Conservation (phyloP, 2,888 invertebrate genomes). For the Xestoiulus laeticollis region DNA sequence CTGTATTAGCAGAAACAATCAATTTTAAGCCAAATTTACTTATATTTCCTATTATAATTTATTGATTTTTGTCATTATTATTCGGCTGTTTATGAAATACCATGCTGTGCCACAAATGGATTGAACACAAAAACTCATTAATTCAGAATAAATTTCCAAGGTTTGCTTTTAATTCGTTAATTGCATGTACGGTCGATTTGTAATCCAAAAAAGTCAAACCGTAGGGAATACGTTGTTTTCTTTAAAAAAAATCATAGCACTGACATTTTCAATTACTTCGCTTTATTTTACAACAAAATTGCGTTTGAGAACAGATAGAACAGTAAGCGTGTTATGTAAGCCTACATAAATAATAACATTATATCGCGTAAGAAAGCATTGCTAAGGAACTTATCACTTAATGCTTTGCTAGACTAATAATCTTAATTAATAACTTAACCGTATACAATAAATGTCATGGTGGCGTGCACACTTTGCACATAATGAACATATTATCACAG, state of each 20-base stretch:
- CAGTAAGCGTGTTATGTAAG: background rate
- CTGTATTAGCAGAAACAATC: too few species aligned
- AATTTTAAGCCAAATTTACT: too few species aligned
- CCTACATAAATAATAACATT: background rate
- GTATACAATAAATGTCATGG: background rate
- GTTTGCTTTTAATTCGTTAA: background rate
- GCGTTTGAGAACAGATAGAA: background rate
- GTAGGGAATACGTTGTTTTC: background rate
- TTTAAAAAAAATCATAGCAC: background rate
- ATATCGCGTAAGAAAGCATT: background rate
- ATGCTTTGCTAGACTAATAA: constrained; percentile 21
- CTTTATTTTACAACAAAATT: background rate
- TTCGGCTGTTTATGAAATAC: too few species aligned
- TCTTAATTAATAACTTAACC: background rate
- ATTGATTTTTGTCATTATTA: too few species aligned
- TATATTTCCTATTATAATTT: too few species aligned
- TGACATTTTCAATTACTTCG: background rate
- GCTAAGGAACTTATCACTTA: background rate
- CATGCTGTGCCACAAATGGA: too few species aligned
- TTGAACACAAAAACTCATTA: too few species aligned
- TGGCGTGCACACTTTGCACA: background rate
- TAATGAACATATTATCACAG: constrained; percentile 25
- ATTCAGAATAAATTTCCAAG: background rate
- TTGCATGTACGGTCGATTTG: background rate
- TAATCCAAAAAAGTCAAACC: background rate